A percentile compares a stretch with the other conserved stretches of the same genome.
Conservation (phyloP, 2,797 vertebrate species). For the Hylomyscus alleni region DNA sequence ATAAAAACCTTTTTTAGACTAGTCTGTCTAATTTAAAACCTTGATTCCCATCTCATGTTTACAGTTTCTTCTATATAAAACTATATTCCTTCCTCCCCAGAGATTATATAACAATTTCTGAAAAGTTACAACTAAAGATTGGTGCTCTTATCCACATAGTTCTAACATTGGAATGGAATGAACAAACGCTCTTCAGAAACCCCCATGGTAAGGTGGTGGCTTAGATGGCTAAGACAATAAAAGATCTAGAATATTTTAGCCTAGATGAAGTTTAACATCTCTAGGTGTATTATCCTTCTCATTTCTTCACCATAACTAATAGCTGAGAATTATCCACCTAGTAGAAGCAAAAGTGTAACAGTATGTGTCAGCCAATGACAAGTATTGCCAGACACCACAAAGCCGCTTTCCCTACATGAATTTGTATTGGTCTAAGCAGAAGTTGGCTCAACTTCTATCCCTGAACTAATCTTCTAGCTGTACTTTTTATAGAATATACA, state of each 20-base stretch:
- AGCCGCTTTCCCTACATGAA: not conserved
- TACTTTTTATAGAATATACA: not conserved
- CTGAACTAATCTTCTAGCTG: not conserved
- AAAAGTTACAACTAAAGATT: conserved; percentile 18
- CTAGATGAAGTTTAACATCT: conserved; percentile 31
- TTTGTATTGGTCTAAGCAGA: not conserved
- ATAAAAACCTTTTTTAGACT: not conserved
- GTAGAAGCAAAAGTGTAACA: not conserved
- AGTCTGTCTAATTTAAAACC: not conserved
- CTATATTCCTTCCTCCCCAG: not conserved
- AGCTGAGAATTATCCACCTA: conserved; percentile 2
- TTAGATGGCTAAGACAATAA: not conserved
- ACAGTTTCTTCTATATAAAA: conserved; percentile 57
- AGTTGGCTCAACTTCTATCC: not conserved
- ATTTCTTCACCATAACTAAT: not conserved
- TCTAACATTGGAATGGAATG: not conserved
- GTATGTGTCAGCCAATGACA: not conserved
- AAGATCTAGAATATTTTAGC: not conserved
- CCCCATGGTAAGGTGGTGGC: not conserved
- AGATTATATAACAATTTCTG: not conserved
- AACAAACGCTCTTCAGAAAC: not conserved
- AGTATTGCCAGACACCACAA: not conserved
- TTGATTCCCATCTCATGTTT: not conserved
- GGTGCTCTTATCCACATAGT: not conserved
- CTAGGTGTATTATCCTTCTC: not conserved